A percentile compares a stretch with the other conserved stretches of the same genome.
phyloP scores from a whole-genome alignment of 2,797 vertebrate species.

The Coranthus polyacanthus region DNA sequence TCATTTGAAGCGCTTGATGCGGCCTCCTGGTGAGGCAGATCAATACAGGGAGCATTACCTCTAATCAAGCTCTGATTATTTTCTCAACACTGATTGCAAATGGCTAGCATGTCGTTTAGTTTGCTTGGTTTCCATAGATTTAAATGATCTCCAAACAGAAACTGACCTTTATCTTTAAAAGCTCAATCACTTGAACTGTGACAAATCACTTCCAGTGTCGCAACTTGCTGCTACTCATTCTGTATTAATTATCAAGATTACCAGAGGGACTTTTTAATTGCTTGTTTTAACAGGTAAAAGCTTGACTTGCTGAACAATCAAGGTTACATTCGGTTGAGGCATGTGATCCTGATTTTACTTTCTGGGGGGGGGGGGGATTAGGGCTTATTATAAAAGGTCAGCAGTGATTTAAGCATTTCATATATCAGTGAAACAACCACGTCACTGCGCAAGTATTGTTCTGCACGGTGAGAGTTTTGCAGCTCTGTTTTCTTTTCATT shows the following conservation, averaged over 20 bases:
- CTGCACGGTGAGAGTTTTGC: background rate
- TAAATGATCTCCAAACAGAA: slow-evolving; percentile 54
- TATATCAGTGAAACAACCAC: slow-evolving; percentile 16
- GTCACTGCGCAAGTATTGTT: background rate
- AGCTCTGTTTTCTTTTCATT: slow-evolving; percentile 58
- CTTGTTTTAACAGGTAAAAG: background rate
- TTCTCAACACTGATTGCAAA: slow-evolving; percentile 67
- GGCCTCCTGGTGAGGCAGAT: slow-evolving; percentile 60
- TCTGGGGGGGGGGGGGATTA: slow-evolving; percentile 4
- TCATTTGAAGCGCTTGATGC: slow-evolving; percentile 58
- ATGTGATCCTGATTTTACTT: background rate
- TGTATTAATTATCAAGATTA: slow-evolving; percentile 32
- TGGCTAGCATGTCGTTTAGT: slow-evolving; percentile 60
- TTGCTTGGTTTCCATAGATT: slow-evolving; percentile 65
- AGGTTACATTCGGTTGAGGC: too few relatives aligned
- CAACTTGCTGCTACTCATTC: slow-evolving; percentile 6
- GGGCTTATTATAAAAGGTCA: slow-evolving; percentile 15
- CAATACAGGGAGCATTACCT: slow-evolving; percentile 67
- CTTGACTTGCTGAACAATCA: background rate
- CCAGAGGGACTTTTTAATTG: background rate
- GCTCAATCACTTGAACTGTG: slow-evolving; percentile 36
- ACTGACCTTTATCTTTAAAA: slow-evolving; percentile 50
- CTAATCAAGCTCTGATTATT: slow-evolving; percentile 81
- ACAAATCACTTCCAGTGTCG: slow-evolving; percentile 17
- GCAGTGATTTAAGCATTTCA: slow-evolving; percentile 12